A percentile compares a stretch with the other conserved stretches of the same genome.
These are phyloP conservation scores for Sebastes schlegelii DNA, from an alignment of 2,113 vertebrate genomes.

Conservation along the genomic window DNA sequence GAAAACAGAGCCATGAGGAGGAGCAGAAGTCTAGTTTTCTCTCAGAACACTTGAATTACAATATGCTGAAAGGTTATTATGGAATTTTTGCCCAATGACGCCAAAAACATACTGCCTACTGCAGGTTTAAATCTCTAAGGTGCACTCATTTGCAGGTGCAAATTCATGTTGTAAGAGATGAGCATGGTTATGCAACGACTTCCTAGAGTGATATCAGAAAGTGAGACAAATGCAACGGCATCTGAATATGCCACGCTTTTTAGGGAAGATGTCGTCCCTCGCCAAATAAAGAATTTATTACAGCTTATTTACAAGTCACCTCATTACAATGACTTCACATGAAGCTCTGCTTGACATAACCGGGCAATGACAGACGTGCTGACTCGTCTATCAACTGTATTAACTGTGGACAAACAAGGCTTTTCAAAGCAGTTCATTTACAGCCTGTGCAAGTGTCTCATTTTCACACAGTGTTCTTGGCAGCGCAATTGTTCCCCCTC, in stretches of 20 bases:
- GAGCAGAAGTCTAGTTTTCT: too few species aligned
- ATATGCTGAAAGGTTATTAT: too few species aligned
- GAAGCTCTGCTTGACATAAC: slow-evolving; percentile 11
- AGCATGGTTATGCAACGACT: background rate
- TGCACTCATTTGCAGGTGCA: background rate
- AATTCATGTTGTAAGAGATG: slow-evolving; percentile 24
- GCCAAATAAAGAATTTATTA: slow-evolving; percentile 11
- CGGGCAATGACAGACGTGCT: slow-evolving; percentile 19
- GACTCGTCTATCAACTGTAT: slow-evolving; percentile 42
- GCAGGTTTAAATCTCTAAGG: background rate
- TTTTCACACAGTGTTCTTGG: slow-evolving; percentile 66
- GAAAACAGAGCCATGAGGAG: too few species aligned
- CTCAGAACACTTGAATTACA: too few species aligned
- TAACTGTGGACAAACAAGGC: slow-evolving; percentile 46
- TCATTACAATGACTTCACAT: slow-evolving; percentile 26
- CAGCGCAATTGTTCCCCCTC: slow-evolving; percentile 37
- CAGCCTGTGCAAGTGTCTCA: slow-evolving; percentile 45
- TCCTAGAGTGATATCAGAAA: background rate
- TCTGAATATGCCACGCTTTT: slow-evolving; percentile 8
- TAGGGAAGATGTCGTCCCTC: background rate
- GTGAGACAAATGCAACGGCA: slow-evolving; percentile 5
- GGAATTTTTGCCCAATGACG: too few species aligned
- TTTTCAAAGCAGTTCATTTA: slow-evolving; percentile 67
- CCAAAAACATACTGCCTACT: too few species aligned
- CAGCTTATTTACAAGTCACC: slow-evolving; percentile 37